Conservation (phyloP, 53 echinoderm and acorn worm genomes). For the Apostichopus leukothele region DNA sequence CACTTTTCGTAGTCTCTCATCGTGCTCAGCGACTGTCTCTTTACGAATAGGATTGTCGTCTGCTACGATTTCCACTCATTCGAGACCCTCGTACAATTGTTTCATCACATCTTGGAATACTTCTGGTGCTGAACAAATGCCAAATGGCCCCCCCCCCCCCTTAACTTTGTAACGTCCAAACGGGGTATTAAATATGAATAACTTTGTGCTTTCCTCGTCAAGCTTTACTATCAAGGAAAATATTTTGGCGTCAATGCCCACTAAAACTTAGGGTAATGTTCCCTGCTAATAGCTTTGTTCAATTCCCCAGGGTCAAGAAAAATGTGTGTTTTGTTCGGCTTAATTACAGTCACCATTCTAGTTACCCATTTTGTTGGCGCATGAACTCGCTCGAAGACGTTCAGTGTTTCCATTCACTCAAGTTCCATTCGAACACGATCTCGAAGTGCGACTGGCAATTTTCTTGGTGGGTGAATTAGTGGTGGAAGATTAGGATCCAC, state of each 20-base stretch:
- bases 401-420: conserved; percentile 37
- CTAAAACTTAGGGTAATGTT: conserved; percentile 8
- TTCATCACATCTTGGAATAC: not conserved
- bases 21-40: not conserved
- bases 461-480: not conserved
- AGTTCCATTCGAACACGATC: conserved; percentile 25
- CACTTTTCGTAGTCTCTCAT: conserved; percentile 10
- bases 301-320: conserved; percentile 3
- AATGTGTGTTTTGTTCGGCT: not conserved
- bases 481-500: conserved; percentile 2
- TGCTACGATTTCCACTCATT: conserved; percentile 33
- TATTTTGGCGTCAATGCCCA: not conserved
- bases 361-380: conserved; percentile 32
- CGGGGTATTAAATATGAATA: conserved; percentile 52
- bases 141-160: conserved; percentile 46
- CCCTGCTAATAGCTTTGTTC: conserved; percentile 2
- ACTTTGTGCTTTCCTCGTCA: not conserved
- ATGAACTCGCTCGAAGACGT: not conserved
- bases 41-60: conserved; percentile 54
- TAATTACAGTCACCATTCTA: not conserved
- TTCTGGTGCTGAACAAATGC: conserved; percentile 46
- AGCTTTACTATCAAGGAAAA: not conserved
- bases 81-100: not conserved
- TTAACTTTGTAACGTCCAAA: conserved; percentile 44
- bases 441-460: conserved; percentile 29